A percentile compares a stretch with the other conserved stretches of the same genome.
Evolutionary conservation across 2,113 vertebrate genomes (phyloP).

Genomic region (Leucopternis melanops): DNA sequence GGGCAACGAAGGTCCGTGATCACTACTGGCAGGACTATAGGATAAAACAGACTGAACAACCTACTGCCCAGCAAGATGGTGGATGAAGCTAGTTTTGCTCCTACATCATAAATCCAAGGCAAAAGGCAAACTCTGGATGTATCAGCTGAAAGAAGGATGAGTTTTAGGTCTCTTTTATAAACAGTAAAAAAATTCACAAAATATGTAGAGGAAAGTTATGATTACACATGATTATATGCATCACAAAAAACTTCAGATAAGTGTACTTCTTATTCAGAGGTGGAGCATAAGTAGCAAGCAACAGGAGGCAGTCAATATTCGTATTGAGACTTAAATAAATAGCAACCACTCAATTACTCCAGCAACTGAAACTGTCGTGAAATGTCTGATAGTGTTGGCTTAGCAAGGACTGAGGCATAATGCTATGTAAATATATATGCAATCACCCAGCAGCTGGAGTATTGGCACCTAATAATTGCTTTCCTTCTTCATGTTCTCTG

Average conservation of each 20-base stretch:
- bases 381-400: neutral
- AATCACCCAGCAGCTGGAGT: neutral
- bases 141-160: neutral
- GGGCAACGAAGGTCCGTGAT: neutral
- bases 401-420: neutral
- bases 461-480: neutral
- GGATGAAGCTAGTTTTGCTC: neutral
- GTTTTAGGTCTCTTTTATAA: neutral
- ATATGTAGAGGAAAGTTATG: neutral
- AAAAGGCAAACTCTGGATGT: neutral
- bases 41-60: neutral
- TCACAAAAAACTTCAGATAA: neutral
- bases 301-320: neutral
- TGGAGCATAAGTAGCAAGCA: neutral
- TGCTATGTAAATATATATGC: neutral
- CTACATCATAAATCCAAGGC: neutral
- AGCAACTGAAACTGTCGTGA: neutral
- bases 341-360: neutral
- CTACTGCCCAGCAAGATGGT: neutral
- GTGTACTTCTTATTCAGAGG: neutral
- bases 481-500: neutral
- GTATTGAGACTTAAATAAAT: neutral
- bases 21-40: neutral
- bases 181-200: neutral
- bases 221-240: neutral